These are phyloP conservation scores for Platysteira castanea DNA, from an alignment of 2,113 vertebrate genomes.

Conservation along the genomic window DNA sequence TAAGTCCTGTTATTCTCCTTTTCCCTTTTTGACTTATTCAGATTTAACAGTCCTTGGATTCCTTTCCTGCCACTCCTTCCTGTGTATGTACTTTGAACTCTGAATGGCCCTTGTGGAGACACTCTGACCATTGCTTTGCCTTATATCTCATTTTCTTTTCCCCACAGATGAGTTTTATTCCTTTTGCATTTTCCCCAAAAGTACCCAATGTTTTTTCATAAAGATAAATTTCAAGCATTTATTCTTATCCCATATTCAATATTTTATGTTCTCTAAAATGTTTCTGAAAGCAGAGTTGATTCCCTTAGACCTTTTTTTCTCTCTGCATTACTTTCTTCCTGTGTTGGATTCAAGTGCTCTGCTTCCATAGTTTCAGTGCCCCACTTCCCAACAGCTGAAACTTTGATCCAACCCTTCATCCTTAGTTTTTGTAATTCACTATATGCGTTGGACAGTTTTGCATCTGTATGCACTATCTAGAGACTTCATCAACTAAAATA, in stretches of 20 bases:
- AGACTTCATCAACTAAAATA: background rate
- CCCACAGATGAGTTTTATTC: background rate
- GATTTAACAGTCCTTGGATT: background rate
- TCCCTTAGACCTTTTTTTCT: background rate
- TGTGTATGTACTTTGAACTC: slow-evolving; percentile 8
- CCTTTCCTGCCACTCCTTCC: slow-evolving; percentile 36
- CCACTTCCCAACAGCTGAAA: background rate
- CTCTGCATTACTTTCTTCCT: background rate
- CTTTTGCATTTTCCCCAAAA: background rate
- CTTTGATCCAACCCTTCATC: background rate
- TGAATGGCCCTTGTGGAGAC: slow-evolving; percentile 6
- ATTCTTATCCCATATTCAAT: background rate
- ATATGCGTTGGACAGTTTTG: background rate
- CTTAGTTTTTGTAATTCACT: background rate
- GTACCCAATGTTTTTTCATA: background rate
- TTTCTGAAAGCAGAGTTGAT: background rate
- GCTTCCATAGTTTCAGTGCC: background rate
- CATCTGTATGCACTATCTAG: background rate
- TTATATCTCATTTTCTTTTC: background rate
- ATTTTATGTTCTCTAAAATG: background rate
- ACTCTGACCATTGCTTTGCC: background rate
- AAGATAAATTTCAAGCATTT: background rate
- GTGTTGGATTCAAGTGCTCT: background rate
- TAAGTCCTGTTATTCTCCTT: background rate
- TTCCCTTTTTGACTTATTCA: background rate